phyloP scores from a whole-genome alignment of 2,113 vertebrate genomes.

The Chlamydotis undulata region DNA sequence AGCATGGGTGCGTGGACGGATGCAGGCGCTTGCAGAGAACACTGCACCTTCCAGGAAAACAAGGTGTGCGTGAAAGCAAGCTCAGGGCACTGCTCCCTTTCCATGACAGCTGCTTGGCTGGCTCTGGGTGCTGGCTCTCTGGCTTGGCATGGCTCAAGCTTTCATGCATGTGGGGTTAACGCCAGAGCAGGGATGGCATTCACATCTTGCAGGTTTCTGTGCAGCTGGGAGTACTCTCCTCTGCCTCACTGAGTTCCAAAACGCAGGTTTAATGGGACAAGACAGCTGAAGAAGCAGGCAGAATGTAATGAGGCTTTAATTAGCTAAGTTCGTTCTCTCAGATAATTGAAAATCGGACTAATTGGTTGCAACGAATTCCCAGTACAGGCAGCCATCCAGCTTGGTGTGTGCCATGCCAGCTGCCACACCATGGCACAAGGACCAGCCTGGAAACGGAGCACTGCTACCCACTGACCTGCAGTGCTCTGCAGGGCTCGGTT shows the following conservation, averaged over 20 bases:
- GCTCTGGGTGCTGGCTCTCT: not conserved
- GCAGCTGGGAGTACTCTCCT: not conserved
- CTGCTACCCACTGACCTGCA: not conserved
- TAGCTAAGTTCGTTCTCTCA: conserved; percentile 14
- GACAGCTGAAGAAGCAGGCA: conserved; percentile 29
- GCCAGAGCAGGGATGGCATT: not conserved
- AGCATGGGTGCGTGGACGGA: not conserved
- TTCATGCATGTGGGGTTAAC: not conserved
- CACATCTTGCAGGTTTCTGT: not conserved
- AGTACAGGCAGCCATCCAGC: not conserved
- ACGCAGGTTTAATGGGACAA: conserved; percentile 14
- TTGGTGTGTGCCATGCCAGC: not conserved
- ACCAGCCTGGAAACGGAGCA: not conserved
- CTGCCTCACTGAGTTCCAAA: not conserved
- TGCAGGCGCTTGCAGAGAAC: not conserved
- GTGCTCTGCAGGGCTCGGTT: not conserved
- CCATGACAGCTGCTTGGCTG: not conserved
- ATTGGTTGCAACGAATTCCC: conserved; percentile 46
- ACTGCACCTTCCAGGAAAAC: not conserved
- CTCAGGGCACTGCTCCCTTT: not conserved
- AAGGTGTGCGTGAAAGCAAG: not conserved
- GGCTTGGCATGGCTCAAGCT: not conserved
- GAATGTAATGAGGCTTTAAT: conserved; percentile 62
- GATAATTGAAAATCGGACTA: conserved; percentile 49
- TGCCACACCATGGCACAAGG: not conserved